Percentiles rank a stretch among this genome's conserved stretches.
Evolutionary conservation across 2,888 invertebrate genomes (phyloP).

Genomic region (Ceramica pisi): DNA sequence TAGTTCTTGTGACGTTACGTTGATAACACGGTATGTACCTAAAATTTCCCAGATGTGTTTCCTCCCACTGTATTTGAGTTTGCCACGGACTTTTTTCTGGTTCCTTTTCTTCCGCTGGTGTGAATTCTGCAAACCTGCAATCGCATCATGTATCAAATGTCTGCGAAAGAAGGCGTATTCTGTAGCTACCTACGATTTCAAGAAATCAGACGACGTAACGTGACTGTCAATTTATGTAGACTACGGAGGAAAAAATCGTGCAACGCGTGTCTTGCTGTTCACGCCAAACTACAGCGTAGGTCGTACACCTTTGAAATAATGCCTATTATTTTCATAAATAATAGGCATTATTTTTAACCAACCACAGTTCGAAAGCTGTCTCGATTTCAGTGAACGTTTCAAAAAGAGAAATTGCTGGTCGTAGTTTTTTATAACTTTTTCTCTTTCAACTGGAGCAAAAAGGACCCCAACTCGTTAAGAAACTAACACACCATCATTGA

Average conservation of each 20-base stretch:
- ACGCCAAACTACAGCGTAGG: neutral
- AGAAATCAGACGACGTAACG: too few relatives aligned
- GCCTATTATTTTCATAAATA: too few relatives aligned
- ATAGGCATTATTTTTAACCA: neutral
- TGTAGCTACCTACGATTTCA: neutral
- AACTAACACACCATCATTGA: too few relatives aligned
- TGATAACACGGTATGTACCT: conserved; percentile 71
- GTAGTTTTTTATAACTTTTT: neutral
- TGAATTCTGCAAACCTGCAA: conserved; percentile 92
- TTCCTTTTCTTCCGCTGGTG: conserved; percentile 82
- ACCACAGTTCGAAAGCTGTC: neutral
- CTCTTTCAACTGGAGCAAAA: neutral
- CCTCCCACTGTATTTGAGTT: conserved; percentile 93
- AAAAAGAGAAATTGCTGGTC: neutral
- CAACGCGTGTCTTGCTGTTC: neutral
- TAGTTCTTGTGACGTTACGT: conserved; percentile 17
- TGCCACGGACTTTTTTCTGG: conserved; percentile 89
- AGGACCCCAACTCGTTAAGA: neutral
- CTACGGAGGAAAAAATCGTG: neutral
- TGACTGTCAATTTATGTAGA: neutral
- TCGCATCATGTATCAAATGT: conserved; percentile 8
- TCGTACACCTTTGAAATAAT: neutral
- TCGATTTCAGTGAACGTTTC: neutral
- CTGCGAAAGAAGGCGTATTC: neutral
- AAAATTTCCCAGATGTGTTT: conserved; percentile 94